Evolutionary conservation across 2,113 vertebrate genomes (phyloP).

Genomic region (Apistogramma diplotaenia): DNA sequence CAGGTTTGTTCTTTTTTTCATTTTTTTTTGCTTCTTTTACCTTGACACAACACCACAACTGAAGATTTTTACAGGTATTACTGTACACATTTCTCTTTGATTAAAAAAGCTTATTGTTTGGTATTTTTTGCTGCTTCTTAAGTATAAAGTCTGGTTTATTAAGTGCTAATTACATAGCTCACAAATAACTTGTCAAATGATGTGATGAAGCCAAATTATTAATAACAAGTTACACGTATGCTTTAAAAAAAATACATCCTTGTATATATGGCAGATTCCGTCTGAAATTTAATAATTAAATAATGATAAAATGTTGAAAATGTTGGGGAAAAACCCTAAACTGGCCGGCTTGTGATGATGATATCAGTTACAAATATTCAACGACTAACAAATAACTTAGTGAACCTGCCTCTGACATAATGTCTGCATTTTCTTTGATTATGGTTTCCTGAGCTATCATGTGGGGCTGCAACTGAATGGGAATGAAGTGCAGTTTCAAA

Average conservation of each 20-base stretch:
- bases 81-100: slow-evolving; percentile 23
- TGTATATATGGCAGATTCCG: background rate
- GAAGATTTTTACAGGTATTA: slow-evolving; percentile 10
- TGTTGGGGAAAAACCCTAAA: background rate
- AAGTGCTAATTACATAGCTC: background rate
- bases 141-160: slow-evolving; percentile 1
- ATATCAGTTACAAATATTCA: background rate
- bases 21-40: slow-evolving; percentile 14
- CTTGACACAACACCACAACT: slow-evolving; percentile 58
- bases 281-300: background rate
- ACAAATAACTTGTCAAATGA: background rate
- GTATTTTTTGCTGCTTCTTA: no score
- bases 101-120: no score
- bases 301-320: background rate
- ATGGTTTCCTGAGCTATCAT: background rate
- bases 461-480: background rate
- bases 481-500: slow-evolving; percentile 8
- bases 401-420: background rate
- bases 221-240: background rate
- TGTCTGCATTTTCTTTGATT: slow-evolving; percentile 3
- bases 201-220: background rate
- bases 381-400: background rate
- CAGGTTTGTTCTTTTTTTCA: slow-evolving; percentile 46
- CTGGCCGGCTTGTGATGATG: background rate
- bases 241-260: background rate